Percentiles rank a stretch among this genome's conserved stretches.
Evolutionary conservation across 2,113 vertebrate genomes (phyloP).

Genomic region (Colistium nudipinnis): DNA sequence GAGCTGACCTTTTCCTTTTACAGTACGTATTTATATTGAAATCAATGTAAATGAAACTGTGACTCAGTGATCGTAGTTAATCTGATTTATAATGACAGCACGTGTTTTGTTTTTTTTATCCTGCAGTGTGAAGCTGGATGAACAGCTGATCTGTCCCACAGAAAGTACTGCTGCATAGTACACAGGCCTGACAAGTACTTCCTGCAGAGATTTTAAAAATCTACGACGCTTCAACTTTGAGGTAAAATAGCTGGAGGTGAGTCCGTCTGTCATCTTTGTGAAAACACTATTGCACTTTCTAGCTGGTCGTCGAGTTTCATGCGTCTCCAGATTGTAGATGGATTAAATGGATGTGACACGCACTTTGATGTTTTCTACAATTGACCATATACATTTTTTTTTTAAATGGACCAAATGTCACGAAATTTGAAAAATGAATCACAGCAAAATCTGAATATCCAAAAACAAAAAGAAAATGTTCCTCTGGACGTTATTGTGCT

Average conservation of each 20-base stretch:
- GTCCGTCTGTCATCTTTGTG: slow-evolving; percentile 59
- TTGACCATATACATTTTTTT: too few relatives aligned
- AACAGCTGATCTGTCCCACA: slow-evolving; percentile 41
- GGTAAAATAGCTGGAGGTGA: slow-evolving; percentile 72
- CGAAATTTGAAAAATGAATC: too few relatives aligned
- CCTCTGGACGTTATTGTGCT: slow-evolving; percentile 65
- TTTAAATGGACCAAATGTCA: slow-evolving; percentile 21
- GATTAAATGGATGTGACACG: slow-evolving; percentile 25
- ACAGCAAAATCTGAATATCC: too few relatives aligned
- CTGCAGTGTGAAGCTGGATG: slow-evolving; percentile 11
- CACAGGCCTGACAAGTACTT: slow-evolving; percentile 67
- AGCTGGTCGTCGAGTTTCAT: slow-evolving; percentile 75
- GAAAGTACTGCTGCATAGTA: slow-evolving; percentile 77
- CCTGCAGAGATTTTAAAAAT: slow-evolving; percentile 41
- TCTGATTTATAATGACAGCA: slow-evolving; percentile 32
- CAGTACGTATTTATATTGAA: neutral
- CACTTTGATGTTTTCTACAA: slow-evolving; percentile 5
- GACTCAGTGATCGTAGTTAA: neutral
- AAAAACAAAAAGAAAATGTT: neutral
- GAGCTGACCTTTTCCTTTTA: slow-evolving; percentile 18
- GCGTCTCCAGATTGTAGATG: slow-evolving; percentile 56
- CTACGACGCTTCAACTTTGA: slow-evolving; percentile 57
- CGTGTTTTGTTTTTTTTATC: slow-evolving; percentile 33
- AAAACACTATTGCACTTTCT: slow-evolving; percentile 78
- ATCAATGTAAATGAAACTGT: slow-evolving; percentile 12